Conservation (phyloP, 2,888 invertebrate genomes). For the Cosmopolites sordidus region DNA sequence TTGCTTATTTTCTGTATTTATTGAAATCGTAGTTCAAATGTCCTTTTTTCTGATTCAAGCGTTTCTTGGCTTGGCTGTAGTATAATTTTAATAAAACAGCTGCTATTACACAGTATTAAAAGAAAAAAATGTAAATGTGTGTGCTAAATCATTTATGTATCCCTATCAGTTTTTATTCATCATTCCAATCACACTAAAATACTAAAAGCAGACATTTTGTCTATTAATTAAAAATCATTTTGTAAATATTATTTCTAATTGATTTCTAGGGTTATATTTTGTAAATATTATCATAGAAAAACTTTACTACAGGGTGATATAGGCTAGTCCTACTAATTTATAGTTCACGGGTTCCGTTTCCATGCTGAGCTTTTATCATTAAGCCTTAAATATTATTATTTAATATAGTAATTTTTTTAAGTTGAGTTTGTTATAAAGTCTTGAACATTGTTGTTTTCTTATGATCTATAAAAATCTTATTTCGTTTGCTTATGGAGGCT, state of each 20-base stretch:
- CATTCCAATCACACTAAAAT: constrained; percentile 11
- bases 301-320: constrained; percentile 26
- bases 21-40: too few species aligned
- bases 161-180: neutral
- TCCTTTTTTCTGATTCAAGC: too few species aligned
- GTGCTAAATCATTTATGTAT: neutral
- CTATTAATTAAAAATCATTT: constrained; percentile 10
- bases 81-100: neutral
- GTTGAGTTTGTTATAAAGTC: too few species aligned
- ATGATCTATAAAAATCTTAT: too few species aligned
- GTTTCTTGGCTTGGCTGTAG: too few species aligned
- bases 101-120: neutral
- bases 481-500: too few species aligned
- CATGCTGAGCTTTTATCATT: neutral
- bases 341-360: neutral
- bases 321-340: constrained; percentile 23
- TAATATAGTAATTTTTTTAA: too few species aligned
- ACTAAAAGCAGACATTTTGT: constrained; percentile 9
- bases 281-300: constrained; percentile 22
- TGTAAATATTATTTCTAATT: constrained; percentile 17
- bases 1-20: too few species aligned
- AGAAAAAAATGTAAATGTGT: neutral
- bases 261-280: constrained; percentile 4
- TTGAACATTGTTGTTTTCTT: too few species aligned
- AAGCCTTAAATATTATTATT: neutral